phyloP scores from a whole-genome alignment of 2,113 vertebrate genomes.

The Ornithorhynchus anatinus region DNA sequence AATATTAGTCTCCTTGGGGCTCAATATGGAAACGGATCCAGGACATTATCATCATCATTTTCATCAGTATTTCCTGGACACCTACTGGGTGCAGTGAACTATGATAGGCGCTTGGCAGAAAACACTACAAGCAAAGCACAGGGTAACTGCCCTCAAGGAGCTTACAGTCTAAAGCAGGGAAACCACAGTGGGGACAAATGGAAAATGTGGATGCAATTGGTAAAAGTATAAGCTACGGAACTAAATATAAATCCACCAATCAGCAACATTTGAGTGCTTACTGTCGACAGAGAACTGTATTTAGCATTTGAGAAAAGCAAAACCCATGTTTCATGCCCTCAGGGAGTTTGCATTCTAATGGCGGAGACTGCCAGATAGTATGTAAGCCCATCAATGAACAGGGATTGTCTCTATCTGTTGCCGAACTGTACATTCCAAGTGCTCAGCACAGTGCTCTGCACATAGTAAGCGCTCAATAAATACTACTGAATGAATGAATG shows the following conservation, averaged over 20 bases:
- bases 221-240: no score
- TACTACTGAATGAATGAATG: no score
- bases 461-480: no score
- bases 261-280: not conserved
- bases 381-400: no score
- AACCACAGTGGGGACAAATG: no score
- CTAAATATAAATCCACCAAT: not conserved
- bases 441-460: no score
- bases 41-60: no score
- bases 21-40: no score
- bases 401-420: no score
- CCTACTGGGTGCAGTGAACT: not conserved
- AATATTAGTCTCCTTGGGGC: no score
- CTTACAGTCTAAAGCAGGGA: not conserved
- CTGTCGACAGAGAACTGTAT: not conserved
- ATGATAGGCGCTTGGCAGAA: not conserved
- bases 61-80: not conserved
- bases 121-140: not conserved
- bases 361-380: not conserved
- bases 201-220: no score
- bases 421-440: not conserved
- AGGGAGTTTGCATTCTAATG: not conserved
- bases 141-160: not conserved
- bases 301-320: not conserved
- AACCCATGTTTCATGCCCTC: not conserved